Conservation (phyloP, 2,113 vertebrate species). For the Entosphenus tridentatus region DNA sequence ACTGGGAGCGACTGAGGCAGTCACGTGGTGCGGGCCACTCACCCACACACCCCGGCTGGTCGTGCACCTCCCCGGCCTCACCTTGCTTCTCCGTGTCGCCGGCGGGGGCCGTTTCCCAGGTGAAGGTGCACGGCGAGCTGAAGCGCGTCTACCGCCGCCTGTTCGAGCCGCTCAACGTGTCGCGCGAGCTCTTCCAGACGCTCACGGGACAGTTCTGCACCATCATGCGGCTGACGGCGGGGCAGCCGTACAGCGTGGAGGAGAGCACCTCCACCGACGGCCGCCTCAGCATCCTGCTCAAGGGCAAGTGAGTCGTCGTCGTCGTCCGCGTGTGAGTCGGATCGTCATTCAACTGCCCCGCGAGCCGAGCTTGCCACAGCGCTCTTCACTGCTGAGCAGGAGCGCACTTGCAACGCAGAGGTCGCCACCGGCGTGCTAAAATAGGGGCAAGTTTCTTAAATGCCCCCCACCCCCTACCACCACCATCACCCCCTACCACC, state of each 20-base stretch:
- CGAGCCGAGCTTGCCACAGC: too few species aligned
- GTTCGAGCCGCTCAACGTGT: conserved; percentile 78
- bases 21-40: neutral
- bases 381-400: too few species aligned
- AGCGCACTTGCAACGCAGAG: too few species aligned
- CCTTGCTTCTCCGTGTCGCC: conserved; percentile 10
- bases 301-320: conserved; percentile 49
- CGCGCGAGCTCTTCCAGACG: conserved; percentile 63
- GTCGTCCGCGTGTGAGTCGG: too few species aligned
- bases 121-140: conserved; percentile 80
- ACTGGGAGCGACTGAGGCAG: neutral
- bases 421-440: too few species aligned
- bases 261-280: conserved; percentile 92
- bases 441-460: too few species aligned
- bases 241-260: conserved; percentile 65
- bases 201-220: conserved; percentile 87
- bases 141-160: conserved; percentile 56
- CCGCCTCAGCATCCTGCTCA: conserved; percentile 75
- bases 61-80: neutral
- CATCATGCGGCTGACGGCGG: conserved; percentile 60
- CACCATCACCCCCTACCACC: too few species aligned
- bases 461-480: too few species aligned
- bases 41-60: neutral
- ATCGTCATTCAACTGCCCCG: too few species aligned
- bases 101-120: conserved; percentile 25